Conservation (phyloP, 2,797 vertebrate species). For the Kryptolebias ocellatus region DNA sequence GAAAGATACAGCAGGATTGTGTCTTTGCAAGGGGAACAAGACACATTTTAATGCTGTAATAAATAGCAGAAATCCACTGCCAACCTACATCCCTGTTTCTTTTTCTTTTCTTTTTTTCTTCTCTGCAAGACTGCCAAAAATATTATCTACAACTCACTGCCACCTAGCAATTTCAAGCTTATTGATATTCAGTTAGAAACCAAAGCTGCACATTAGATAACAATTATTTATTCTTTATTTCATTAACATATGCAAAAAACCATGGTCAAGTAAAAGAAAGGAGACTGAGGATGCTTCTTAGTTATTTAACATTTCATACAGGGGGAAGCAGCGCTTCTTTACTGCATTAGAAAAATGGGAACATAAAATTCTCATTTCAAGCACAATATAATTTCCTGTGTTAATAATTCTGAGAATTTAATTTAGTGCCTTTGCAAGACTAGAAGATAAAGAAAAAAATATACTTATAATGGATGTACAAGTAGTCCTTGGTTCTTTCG, state of each 20-base stretch:
- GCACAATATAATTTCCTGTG: not conserved
- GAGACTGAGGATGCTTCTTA: not conserved
- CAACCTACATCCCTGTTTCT: slow-evolving; percentile 27
- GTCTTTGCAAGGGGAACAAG: slow-evolving; percentile 39
- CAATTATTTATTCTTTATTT: slow-evolving; percentile 8
- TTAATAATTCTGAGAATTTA: not conserved
- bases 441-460: not conserved
- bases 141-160: slow-evolving; percentile 24
- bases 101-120: not conserved
- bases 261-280: slow-evolving; percentile 10
- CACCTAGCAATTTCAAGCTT: slow-evolving; percentile 29
- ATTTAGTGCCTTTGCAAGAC: not conserved
- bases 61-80: slow-evolving; percentile 52
- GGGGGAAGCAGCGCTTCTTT: not conserved
- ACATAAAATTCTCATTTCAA: not conserved
- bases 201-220: slow-evolving; percentile 18
- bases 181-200: slow-evolving; percentile 16
- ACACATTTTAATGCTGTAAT: slow-evolving; percentile 51
- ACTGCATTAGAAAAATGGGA: not conserved
- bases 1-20: slow-evolving; percentile 47
- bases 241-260: slow-evolving; percentile 5
- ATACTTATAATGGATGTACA: not conserved
- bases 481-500: not conserved
- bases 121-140: slow-evolving; percentile 31
- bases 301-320: not conserved